Conservation (phyloP, 2,797 vertebrate genomes). For the Agapornis canus region DNA sequence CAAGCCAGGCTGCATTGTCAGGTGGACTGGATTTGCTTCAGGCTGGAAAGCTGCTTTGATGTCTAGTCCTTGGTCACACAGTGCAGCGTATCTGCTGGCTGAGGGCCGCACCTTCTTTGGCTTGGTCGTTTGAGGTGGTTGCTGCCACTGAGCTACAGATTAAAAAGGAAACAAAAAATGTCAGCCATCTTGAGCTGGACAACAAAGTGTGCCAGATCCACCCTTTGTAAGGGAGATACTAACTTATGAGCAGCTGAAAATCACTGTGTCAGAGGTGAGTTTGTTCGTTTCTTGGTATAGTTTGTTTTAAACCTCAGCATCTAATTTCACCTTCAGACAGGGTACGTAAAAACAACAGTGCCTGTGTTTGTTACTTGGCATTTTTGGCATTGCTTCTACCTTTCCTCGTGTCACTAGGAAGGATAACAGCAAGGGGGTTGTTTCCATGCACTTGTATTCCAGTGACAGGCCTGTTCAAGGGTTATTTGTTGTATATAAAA, state of each 20-base stretch:
- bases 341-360: background rate
- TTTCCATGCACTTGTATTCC: background rate
- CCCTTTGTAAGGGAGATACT: background rate
- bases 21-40: slow-evolving; percentile 87
- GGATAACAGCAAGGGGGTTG: background rate
- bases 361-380: background rate
- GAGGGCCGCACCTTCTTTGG: slow-evolving; percentile 95
- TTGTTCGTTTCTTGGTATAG: background rate
- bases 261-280: background rate
- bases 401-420: background rate
- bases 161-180: background rate
- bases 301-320: background rate
- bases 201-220: background rate
- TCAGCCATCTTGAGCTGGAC: background rate
- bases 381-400: background rate
- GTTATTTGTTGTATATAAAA: background rate
- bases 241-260: background rate
- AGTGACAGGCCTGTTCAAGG: background rate
- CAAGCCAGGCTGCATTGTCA: slow-evolving; percentile 81
- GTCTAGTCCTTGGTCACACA: slow-evolving; percentile 96
- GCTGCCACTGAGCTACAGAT: slow-evolving; percentile 93
- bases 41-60: slow-evolving; percentile 98
- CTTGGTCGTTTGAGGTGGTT: slow-evolving; percentile 88
- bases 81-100: slow-evolving; percentile 93
- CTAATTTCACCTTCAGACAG: background rate